Conservation (phyloP, 2,113 vertebrate genomes). For the Lagopus muta region DNA sequence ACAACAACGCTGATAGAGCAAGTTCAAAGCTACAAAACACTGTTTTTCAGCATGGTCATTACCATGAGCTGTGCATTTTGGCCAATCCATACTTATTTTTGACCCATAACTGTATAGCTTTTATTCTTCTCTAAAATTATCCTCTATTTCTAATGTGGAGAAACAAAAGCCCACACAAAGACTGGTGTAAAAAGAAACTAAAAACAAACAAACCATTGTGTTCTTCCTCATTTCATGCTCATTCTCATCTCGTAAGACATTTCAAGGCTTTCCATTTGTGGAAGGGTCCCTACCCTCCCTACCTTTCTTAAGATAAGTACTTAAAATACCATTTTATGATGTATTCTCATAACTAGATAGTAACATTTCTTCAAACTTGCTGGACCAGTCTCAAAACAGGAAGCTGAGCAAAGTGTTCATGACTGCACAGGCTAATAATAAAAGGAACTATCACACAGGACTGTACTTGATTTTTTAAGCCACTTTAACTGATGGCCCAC, state of each 20-base stretch:
- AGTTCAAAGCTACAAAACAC: too few relatives aligned
- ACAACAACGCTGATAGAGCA: too few relatives aligned
- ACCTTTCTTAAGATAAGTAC: not conserved
- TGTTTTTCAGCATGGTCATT: too few relatives aligned
- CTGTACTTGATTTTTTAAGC: not conserved
- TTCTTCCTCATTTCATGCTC: not conserved
- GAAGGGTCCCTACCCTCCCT: not conserved
- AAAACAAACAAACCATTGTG: too few relatives aligned
- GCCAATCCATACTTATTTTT: not conserved
- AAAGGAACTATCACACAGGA: not conserved
- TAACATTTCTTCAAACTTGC: not conserved
- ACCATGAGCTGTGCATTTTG: too few relatives aligned
- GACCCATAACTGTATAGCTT: not conserved
- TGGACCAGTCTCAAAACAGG: not conserved
- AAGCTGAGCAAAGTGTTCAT: not conserved
- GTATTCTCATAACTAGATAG: rapidly evolving
- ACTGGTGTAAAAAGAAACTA: not conserved
- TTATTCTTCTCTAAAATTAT: not conserved
- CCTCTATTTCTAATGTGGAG: not conserved
- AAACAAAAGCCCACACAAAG: not conserved
- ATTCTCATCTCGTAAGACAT: not conserved
- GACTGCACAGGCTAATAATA: not conserved
- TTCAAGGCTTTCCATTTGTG: not conserved
- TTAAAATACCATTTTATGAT: not conserved
- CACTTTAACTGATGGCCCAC: rapidly evolving